A percentile compares a stretch with the other conserved stretches of the same genome.
Conservation (phyloP, 1,140 invertebrate species). For the Ridgeia piscesae region DNA sequence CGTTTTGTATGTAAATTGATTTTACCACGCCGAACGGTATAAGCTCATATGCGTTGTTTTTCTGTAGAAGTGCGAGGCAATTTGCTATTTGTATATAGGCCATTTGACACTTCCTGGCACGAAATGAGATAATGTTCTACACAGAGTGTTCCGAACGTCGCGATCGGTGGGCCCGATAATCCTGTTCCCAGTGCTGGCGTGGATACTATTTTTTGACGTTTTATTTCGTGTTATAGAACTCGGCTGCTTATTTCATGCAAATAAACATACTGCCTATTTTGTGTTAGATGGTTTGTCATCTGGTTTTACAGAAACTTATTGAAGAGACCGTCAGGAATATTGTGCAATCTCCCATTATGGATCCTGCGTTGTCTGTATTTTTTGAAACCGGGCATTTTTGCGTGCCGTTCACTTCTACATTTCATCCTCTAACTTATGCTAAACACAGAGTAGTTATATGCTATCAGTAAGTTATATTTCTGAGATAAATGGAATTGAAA, state of each 20-base stretch:
- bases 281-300: background rate
- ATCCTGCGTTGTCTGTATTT: too few relatives aligned
- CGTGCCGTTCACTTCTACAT: too few relatives aligned
- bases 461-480: too few relatives aligned
- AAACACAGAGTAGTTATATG: too few relatives aligned
- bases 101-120: background rate
- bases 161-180: background rate
- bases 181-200: background rate
- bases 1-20: background rate
- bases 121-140: background rate
- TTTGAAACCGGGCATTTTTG: too few relatives aligned
- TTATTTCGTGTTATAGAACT: conserved; percentile 6
- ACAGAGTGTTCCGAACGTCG: background rate
- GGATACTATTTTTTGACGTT: background rate
- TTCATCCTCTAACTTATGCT: too few relatives aligned
- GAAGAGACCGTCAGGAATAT: background rate
- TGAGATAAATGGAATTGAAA: too few relatives aligned
- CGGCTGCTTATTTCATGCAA: background rate
- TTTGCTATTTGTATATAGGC: background rate
- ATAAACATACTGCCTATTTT: background rate
- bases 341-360: too few relatives aligned
- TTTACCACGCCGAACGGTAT: background rate
- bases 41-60: background rate
- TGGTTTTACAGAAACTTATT: background rate
- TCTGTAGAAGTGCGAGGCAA: background rate